Evolutionary conservation across 2,888 invertebrate genomes (phyloP).

Genomic region (Orgyia antiqua): DNA sequence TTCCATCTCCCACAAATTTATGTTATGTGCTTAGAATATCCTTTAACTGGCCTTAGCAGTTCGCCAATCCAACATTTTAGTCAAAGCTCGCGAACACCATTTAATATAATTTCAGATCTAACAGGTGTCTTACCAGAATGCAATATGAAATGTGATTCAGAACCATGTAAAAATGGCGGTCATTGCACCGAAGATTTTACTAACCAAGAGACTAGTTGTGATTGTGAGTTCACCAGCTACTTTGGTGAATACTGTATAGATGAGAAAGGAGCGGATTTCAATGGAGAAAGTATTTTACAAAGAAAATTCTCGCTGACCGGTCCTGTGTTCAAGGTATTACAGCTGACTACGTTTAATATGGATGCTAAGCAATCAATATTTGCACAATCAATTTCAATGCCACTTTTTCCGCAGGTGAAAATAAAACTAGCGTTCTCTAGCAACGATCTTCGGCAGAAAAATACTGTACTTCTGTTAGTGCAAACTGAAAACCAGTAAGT

Average conservation of each 20-base stretch:
- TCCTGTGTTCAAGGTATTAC: conserved; percentile 76
- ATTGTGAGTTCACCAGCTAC: conserved; percentile 93
- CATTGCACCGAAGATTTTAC: conserved; percentile 93
- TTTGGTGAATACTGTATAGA: conserved; percentile 92
- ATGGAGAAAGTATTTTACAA: conserved; percentile 90
- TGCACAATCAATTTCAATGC: too few species aligned
- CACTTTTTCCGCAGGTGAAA: conserved; percentile 79
- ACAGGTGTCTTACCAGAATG: conserved; percentile 88
- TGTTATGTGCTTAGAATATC: too few species aligned
- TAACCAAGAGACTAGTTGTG: conserved; percentile 90
- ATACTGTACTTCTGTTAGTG: conserved; percentile 86
- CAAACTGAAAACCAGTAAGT: conserved; percentile 90
- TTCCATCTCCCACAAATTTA: too few species aligned
- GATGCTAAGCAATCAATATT: background rate
- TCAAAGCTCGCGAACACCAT: too few species aligned
- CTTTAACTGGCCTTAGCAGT: too few species aligned
- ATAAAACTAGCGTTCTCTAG: conserved; percentile 93
- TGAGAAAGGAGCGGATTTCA: conserved; percentile 93
- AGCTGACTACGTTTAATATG: background rate
- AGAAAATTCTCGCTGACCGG: conserved; percentile 85
- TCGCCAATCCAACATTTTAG: too few species aligned
- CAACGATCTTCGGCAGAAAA: conserved; percentile 86
- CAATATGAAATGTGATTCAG: conserved; percentile 92
- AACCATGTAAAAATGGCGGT: conserved; percentile 92
- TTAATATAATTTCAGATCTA: conserved; percentile 73